phyloP scores from a whole-genome alignment of 2,888 invertebrate species.

The Mayetiola destructor region DNA sequence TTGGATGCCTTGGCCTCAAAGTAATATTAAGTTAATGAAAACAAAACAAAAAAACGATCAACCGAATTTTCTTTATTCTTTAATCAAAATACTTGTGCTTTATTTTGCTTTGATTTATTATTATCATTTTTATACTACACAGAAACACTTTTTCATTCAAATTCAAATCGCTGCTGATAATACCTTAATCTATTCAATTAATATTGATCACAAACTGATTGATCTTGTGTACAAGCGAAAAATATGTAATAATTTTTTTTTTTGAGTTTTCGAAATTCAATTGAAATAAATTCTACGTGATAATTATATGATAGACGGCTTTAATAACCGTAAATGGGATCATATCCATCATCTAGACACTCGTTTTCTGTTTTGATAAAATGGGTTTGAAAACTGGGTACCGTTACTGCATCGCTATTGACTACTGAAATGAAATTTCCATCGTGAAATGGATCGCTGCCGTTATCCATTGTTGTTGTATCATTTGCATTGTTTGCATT shows the following conservation, averaged over 20 bases:
- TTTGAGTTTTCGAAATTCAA: too few relatives aligned
- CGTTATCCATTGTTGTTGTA: neutral
- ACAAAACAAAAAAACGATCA: too few relatives aligned
- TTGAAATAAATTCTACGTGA: too few relatives aligned
- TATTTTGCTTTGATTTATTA: too few relatives aligned
- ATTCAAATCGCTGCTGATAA: too few relatives aligned
- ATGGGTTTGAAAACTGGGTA: neutral
- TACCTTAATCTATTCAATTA: too few relatives aligned
- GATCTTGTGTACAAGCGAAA: too few relatives aligned
- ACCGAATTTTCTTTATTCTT: neutral
- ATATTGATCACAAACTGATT: too few relatives aligned
- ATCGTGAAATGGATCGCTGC: neutral
- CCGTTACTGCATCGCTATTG: neutral
- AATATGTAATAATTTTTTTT: too few relatives aligned
- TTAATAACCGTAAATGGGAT: neutral
- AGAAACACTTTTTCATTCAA: too few relatives aligned
- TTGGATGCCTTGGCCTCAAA: slow-evolving; percentile 38
- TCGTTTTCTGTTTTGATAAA: neutral
- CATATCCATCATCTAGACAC: neutral
- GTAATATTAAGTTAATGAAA: neutral
- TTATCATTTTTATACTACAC: too few relatives aligned
- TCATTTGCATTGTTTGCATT: neutral
- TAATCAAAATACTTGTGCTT: slow-evolving; percentile 8
- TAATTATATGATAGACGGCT: neutral
- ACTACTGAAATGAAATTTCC: too few relatives aligned